These are phyloP conservation scores for Prunella fulvescens DNA, from an alignment of 2,113 vertebrate species.

Conservation along the genomic window DNA sequence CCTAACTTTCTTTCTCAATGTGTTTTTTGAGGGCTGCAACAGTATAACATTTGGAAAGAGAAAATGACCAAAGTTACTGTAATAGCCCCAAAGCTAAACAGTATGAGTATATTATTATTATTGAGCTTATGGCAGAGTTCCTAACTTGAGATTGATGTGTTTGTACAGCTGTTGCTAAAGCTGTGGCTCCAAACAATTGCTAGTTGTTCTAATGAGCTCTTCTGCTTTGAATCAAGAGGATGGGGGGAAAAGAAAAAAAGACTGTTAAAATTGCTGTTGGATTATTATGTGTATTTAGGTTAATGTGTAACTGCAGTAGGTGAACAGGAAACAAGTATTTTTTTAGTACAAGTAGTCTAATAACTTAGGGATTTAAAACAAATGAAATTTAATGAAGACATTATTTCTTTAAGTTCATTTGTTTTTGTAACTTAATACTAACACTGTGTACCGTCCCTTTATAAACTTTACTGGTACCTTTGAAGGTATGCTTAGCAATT, in stretches of 20 bases:
- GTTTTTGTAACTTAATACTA: neutral
- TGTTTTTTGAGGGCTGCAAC: neutral
- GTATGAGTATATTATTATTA: neutral
- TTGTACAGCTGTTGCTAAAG: constrained; percentile 61
- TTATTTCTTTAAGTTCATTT: neutral
- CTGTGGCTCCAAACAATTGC: constrained; percentile 34
- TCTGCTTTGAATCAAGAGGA: constrained; percentile 53
- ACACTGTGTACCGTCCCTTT: neutral
- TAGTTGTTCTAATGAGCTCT: constrained; percentile 42
- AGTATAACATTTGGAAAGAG: constrained; percentile 11
- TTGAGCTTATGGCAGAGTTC: constrained; percentile 39
- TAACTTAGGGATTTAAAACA: neutral
- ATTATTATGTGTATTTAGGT: neutral
- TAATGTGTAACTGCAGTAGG: neutral
- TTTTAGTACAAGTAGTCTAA: neutral
- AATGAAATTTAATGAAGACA: neutral
- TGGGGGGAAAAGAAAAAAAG: neutral
- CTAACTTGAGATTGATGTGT: constrained; percentile 38
- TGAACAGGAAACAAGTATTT: neutral
- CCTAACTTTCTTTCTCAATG: neutral
- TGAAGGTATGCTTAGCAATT: neutral
- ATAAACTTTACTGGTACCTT: neutral
- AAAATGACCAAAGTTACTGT: constrained; percentile 18
- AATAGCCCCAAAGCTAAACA: constrained; percentile 11
- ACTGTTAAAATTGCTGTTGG: neutral